Base-by-base conservation (phyloP, 2,113 vertebrate genomes). In the Hemiprocne comata region DNA sequence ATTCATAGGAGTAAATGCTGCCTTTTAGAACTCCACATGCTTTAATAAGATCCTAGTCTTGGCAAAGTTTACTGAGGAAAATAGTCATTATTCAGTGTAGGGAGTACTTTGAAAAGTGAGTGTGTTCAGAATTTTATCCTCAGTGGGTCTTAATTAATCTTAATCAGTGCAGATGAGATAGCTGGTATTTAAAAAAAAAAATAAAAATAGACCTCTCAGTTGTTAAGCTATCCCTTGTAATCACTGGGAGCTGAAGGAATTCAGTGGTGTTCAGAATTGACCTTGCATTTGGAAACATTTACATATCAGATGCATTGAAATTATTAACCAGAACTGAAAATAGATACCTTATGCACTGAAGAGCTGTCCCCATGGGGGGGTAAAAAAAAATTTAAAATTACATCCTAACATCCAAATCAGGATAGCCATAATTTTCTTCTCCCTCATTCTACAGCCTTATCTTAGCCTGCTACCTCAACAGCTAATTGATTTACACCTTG, bases 1-100 rank as follows among this genome's bases (percentile, higher is more conserved):
- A 94, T 91, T 96, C 93, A 93, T 82, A 46, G 73, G 74, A 94
- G 70, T 91, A 95, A 97, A 96, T 95, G 74, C 84, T 87, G 81
- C 94, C 91, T 95, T 96, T 91, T 95, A 95, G n/a, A 94, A 62
- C n/a, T 23, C 11, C 75, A 92, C 87, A 91, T 82, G 80, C 80
- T 89, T 77, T 90, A 73, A 25, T 78, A 89, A 87, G 11, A 28
- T 89, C 77, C 44, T 34, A 62, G 40, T n/a, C 62, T 87, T 91
- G 74, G 94, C 89, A 91, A 79, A 75, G 53, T 65, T 96, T 93
- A 61, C 28, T 31, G 62, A 87, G 73, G 89, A 92, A 95, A 97
- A 89, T 50, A 95, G 70, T 73, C 77, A 92, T 95, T 85, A 87
- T 66, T 65, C 78, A 94, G 70, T 1, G 0, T 8, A 72, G 44